Base-by-base conservation (phyloP, 2,797 vertebrate genomes). In the Apodemus agrarius region DNA sequence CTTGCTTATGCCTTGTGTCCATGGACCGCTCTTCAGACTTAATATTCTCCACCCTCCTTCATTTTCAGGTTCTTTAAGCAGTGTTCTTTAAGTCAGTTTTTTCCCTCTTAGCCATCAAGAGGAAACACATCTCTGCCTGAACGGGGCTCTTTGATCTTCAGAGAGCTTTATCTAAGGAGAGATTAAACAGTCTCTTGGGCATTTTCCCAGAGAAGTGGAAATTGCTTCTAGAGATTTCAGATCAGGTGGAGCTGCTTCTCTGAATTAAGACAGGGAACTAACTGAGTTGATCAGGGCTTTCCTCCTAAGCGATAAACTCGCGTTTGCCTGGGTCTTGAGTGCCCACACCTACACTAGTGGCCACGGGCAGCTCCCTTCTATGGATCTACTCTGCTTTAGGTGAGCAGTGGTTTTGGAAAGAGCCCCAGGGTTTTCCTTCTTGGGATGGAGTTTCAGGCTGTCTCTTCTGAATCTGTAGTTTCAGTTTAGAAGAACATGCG, bases 101-200 rank as follows among this genome's bases (percentile, higher is more conserved):
- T 98, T 98, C 94, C 67, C 94, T 97, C 93, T 92, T 97, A 96
- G 95, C 97, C 97, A 96, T 94, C 98, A 97, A 96, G 96, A 97
- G 97, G 98, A 98, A 98, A 98, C 97, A 91, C 95, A 95, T 96
- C 97, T 98, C 97, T 98, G 94, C 96, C 95, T 97, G 88, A 96
- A 87, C 16, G 83, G 98, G 97, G 96, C 95, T 95, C 97, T 98
- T 98, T 98, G 98, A 98, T 98, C 98, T 98, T 98, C 92, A 86
- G 97, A 98, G 97, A 95, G 98, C 95, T 98, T 97, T 97, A 97
- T 96, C 97, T 98, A 97, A 97, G 97, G 96, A 97, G n/a, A 98
- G 93, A 98, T 98, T 98, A 97, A 96, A 98, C 98, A 97, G 97
- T 90, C 97, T 98, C 96, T 97, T 69, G 87, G 97, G 96, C 93